phyloP scores from a whole-genome alignment of 2,888 invertebrate genomes.

The Ophion slaviceki region DNA sequence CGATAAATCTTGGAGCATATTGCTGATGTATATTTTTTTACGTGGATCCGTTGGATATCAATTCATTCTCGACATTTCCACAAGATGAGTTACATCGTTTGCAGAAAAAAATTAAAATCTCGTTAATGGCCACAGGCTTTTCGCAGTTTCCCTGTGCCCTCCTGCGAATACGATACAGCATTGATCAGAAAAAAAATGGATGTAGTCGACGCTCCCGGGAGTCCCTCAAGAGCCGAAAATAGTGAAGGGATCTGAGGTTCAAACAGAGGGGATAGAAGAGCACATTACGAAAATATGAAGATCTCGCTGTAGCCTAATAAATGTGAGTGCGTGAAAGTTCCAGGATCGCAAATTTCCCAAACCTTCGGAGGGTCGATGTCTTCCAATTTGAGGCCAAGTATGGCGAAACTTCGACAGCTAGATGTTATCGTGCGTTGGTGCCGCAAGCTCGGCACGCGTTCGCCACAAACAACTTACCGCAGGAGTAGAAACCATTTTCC shows the following conservation, averaged over 20 bases:
- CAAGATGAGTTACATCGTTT: neutral
- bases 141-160: neutral
- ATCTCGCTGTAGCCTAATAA: neutral
- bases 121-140: neutral
- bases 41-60: neutral
- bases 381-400: neutral
- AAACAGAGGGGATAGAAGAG: neutral
- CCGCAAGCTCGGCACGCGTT: neutral
- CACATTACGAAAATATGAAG: neutral
- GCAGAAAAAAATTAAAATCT: neutral
- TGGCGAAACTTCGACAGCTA: neutral
- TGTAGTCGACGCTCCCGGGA: neutral
- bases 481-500: constrained; percentile 51
- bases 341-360: neutral
- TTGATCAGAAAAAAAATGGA: neutral
- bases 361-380: neutral
- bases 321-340: neutral
- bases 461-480: constrained; percentile 5
- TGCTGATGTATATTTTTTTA: neutral
- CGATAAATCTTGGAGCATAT: neutral
- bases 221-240: neutral
- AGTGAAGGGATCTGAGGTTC: neutral
- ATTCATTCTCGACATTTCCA: neutral
- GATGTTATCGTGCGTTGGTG: neutral
- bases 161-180: neutral